These are phyloP conservation scores for Hydrochoerus hydrochaeris DNA, from an alignment of 2,113 vertebrate genomes.

Conservation along the genomic window DNA sequence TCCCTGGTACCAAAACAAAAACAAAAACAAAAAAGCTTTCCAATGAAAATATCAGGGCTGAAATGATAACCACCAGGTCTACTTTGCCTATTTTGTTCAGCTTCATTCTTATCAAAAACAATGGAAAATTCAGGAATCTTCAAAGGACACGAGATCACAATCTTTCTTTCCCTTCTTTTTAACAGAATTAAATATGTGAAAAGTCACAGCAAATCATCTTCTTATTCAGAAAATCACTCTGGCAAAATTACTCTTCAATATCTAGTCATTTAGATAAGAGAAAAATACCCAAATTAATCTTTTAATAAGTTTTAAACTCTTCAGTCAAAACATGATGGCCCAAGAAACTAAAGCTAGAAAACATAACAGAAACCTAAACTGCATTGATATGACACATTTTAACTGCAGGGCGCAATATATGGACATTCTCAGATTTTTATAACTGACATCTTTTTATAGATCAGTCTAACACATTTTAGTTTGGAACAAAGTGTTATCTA, in stretches of 20 bases:
- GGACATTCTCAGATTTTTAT: neutral
- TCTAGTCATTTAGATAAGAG: neutral
- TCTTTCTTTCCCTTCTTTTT: neutral
- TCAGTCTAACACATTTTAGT: neutral
- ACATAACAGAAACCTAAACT: neutral
- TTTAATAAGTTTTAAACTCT: constrained; percentile 44
- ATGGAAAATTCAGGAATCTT: neutral
- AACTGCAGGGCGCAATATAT: neutral
- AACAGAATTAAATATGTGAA: neutral
- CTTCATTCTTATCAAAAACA: constrained; percentile 15
- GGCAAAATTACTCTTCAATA: neutral
- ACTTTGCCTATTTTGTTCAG: neutral
- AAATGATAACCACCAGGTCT: neutral
- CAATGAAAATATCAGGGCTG: neutral
- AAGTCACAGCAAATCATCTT: neutral
- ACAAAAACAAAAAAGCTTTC: neutral
- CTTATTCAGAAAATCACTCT: neutral
- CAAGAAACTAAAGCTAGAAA: constrained; percentile 36
- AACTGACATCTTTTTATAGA: constrained; percentile 39
- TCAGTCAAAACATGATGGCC: neutral
- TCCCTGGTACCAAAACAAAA: too few species aligned
- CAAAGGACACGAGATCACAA: neutral
- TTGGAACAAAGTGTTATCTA: constrained; percentile 24
- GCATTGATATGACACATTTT: neutral
- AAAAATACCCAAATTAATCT: neutral